A percentile compares a stretch with the other conserved stretches of the same genome.
Conservation (phyloP, 2,113 vertebrate species). For the Brachypodius melanocephalos region DNA sequence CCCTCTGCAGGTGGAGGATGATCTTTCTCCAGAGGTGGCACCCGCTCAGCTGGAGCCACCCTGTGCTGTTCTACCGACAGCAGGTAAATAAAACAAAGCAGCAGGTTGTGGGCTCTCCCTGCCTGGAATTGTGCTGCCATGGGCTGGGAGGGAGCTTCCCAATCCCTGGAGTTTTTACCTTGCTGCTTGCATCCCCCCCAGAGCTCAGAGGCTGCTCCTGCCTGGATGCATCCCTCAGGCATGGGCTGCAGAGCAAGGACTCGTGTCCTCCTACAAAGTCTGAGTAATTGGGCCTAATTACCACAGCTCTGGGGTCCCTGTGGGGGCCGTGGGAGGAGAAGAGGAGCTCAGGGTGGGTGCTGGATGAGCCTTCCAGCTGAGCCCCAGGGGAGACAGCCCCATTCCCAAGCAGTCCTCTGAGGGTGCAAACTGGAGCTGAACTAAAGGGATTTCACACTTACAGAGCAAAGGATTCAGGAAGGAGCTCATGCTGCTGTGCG, state of each 20-base stretch:
- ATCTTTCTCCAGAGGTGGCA: background rate
- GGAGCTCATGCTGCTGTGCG: background rate
- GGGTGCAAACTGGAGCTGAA: conserved; percentile 9
- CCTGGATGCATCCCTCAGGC: background rate
- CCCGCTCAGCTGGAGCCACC: background rate
- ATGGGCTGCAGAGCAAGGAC: background rate
- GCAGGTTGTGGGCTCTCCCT: background rate
- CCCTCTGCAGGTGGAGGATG: background rate
- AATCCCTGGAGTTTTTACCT: background rate
- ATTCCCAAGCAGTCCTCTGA: background rate
- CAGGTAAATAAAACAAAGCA: conserved; percentile 44
- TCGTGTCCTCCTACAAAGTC: rapidly evolving
- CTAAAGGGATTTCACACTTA: conserved; percentile 25
- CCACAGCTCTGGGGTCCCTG: background rate
- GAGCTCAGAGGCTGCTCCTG: background rate
- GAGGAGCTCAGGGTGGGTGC: background rate
- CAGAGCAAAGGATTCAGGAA: background rate
- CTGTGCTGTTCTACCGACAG: background rate
- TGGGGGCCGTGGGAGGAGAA: background rate
- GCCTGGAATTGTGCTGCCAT: rapidly evolving
- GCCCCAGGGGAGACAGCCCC: background rate
- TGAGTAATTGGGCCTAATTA: background rate
- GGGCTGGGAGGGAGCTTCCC: background rate
- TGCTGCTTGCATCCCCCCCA: background rate
- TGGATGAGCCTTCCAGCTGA: background rate